phyloP scores from a whole-genome alignment of 2,888 invertebrate species.

The Dasypolia templi region DNA sequence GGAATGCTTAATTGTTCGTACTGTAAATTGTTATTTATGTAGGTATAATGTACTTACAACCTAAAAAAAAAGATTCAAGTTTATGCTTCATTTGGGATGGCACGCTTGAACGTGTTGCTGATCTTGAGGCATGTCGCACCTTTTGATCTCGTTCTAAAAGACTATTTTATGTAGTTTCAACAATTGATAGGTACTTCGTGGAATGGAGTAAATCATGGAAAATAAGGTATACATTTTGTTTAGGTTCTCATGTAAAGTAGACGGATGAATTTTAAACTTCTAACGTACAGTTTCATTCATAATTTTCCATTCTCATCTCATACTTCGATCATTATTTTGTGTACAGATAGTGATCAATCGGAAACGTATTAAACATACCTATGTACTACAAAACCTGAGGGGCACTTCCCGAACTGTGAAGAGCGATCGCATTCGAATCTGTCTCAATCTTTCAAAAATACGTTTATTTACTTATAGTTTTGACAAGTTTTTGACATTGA shows the following conservation, averaged over 20 bases:
- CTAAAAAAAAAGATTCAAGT: conserved; percentile 56
- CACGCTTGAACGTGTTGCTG: conserved; percentile 31
- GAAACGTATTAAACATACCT: background rate
- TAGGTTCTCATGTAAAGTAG: background rate
- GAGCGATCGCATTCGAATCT: background rate
- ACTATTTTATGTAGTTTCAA: background rate
- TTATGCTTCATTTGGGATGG: conserved; percentile 38
- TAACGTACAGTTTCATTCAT: background rate
- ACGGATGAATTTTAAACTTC: background rate
- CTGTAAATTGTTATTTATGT: conserved; percentile 77
- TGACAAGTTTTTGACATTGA: background rate
- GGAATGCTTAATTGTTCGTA: conserved; percentile 82
- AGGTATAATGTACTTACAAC: conserved; percentile 60
- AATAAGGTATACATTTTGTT: background rate
- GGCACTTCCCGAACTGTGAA: background rate
- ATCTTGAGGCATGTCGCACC: conserved; percentile 44
- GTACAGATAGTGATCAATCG: background rate
- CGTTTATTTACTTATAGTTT: background rate
- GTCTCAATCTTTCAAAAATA: background rate
- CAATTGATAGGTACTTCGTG: background rate
- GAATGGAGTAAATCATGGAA: background rate
- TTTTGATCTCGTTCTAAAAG: background rate
- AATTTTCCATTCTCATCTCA: background rate
- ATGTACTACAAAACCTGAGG: background rate
- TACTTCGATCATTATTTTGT: background rate